phyloP scores from a whole-genome alignment of 2,888 invertebrate species.

The Epinotia demarniana region DNA sequence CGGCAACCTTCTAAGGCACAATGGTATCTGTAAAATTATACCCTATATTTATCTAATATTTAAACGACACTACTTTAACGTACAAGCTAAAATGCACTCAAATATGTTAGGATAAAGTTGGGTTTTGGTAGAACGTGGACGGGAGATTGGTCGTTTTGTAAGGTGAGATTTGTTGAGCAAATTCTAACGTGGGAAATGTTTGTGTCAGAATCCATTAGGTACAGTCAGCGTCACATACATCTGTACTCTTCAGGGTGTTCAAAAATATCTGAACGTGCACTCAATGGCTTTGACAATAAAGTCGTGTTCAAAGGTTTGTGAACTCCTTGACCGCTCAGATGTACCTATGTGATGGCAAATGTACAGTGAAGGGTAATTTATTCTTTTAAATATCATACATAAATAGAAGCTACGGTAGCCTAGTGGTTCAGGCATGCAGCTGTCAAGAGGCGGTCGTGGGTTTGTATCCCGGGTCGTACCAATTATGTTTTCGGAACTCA shows the following conservation, averaged over 20 bases:
- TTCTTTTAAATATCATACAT: no score
- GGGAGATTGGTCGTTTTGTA: not conserved
- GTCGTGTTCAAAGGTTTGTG: no score
- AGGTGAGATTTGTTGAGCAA: not conserved
- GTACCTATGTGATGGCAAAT: no score
- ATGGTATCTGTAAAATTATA: constrained; percentile 40
- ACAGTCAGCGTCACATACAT: not conserved
- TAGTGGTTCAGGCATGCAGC: no score
- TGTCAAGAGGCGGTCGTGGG: no score
- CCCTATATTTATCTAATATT: not conserved
- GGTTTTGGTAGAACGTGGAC: not conserved
- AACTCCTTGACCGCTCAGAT: no score
- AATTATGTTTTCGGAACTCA: no score
- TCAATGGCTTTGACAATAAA: no score
- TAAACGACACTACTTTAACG: not conserved
- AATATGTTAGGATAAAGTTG: not conserved
- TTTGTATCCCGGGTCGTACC: no score
- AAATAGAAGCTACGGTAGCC: no score
- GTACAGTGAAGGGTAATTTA: no score
- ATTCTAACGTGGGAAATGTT: constrained; percentile 21
- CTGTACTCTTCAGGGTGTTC: not conserved
- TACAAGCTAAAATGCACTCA: not conserved
- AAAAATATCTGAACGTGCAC: not conserved
- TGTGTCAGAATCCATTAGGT: not conserved
- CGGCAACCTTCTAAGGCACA: constrained; percentile 30